A percentile compares a stretch with the other conserved stretches of the same genome.
Conservation (phyloP, 2,888 invertebrate species). For the Noctua comes region DNA sequence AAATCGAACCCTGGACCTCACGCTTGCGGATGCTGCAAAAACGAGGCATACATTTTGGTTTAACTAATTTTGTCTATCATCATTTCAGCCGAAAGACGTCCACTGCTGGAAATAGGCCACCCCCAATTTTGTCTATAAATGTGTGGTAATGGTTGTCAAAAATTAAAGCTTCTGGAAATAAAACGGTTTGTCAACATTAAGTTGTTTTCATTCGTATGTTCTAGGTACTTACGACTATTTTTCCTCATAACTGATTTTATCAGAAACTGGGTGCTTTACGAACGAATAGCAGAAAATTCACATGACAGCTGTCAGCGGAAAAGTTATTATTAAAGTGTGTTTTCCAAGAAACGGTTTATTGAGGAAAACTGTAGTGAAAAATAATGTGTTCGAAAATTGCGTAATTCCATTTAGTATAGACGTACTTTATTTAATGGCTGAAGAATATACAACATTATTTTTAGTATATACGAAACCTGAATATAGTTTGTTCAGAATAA, state of each 20-base stretch:
- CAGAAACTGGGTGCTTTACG: too few species aligned
- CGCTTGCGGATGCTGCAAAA: too few species aligned
- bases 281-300: background rate
- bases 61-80: too few species aligned
- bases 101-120: too few species aligned
- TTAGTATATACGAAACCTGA: too few species aligned
- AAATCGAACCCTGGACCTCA: too few species aligned
- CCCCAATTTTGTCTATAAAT: too few species aligned
- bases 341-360: constrained; percentile 9
- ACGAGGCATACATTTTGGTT: too few species aligned
- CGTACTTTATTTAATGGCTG: too few species aligned
- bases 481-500: too few species aligned
- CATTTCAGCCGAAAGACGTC: too few species aligned
- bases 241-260: background rate
- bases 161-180: background rate
- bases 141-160: too few species aligned
- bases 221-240: background rate
- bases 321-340: constrained; percentile 16
- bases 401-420: background rate
- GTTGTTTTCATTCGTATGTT: background rate
- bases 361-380: constrained; percentile 9
- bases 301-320: constrained; percentile 21
- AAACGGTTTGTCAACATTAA: background rate
- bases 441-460: background rate
- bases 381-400: background rate